A percentile compares a stretch with the other conserved stretches of the same genome.
Conservation (phyloP, 2,113 vertebrate genomes). For the Myrmecobius fasciatus region DNA sequence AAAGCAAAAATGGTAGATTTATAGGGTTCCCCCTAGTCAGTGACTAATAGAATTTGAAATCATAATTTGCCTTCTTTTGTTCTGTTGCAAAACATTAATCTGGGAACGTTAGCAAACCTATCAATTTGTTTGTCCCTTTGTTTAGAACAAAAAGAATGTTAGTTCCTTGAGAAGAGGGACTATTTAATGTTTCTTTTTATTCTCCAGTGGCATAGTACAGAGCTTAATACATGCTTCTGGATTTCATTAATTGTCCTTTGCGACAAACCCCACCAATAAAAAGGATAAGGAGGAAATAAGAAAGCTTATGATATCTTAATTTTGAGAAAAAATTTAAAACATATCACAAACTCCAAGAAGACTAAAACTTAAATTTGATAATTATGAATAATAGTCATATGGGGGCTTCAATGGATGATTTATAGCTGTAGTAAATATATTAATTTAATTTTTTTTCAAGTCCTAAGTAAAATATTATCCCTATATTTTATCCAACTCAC, state of each 20-base stretch:
- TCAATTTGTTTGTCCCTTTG: not conserved
- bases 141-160: not conserved
- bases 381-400: not conserved
- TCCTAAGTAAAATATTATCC: constrained; percentile 30
- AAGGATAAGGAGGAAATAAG: not conserved
- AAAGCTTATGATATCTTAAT: not conserved
- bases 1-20: not conserved
- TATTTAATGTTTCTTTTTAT: not conserved
- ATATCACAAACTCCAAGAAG: not conserved
- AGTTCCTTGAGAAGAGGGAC: not conserved
- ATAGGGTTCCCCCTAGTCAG: not conserved
- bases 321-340: not conserved
- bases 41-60: constrained; percentile 15
- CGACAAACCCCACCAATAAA: not conserved
- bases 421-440: not conserved
- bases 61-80: constrained; percentile 17
- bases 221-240: not conserved
- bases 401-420: not conserved
- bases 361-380: not conserved
- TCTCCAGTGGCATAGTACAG: not conserved
- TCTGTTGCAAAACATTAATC: not conserved
- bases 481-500: constrained; percentile 44
- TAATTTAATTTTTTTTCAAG: constrained; percentile 1
- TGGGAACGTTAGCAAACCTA: not conserved
- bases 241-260: not conserved